These are phyloP conservation scores for Crotalus horridus DNA, from an alignment of 2,113 vertebrate species.

Conservation along the genomic window DNA sequence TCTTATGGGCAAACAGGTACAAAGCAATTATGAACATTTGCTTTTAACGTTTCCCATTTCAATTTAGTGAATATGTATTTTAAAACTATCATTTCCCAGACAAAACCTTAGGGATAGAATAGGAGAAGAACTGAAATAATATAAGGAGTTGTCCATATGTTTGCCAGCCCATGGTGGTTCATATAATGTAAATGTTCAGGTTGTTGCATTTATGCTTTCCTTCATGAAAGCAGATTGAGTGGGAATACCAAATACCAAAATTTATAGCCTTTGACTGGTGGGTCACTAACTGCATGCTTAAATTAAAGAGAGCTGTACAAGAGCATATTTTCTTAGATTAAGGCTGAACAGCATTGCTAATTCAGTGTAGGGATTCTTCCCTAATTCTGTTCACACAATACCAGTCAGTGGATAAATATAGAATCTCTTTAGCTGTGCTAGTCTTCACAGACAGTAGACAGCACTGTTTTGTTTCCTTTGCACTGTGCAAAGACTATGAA, in stretches of 20 bases:
- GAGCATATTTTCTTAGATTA: neutral
- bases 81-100: neutral
- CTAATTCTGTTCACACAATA: neutral
- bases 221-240: neutral
- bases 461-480: neutral
- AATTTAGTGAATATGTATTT: neutral
- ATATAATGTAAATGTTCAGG: neutral
- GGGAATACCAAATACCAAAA: neutral
- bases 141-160: neutral
- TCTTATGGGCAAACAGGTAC: neutral
- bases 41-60: neutral
- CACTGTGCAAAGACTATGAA: neutral
- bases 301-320: neutral
- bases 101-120: neutral
- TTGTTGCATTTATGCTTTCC: neutral
- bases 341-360: neutral
- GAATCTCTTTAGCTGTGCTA: conserved; percentile 14
- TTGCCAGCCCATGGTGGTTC: neutral
- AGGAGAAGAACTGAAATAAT: neutral
- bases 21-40: neutral
- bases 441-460: neutral
- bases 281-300: neutral
- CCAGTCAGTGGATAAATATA: conserved; percentile 1
- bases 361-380: neutral
- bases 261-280: neutral